Percentiles rank a stretch among this genome's conserved stretches.
Evolutionary conservation across 2,797 vertebrate species (phyloP).

Genomic region (Intellagama lesueurii): DNA sequence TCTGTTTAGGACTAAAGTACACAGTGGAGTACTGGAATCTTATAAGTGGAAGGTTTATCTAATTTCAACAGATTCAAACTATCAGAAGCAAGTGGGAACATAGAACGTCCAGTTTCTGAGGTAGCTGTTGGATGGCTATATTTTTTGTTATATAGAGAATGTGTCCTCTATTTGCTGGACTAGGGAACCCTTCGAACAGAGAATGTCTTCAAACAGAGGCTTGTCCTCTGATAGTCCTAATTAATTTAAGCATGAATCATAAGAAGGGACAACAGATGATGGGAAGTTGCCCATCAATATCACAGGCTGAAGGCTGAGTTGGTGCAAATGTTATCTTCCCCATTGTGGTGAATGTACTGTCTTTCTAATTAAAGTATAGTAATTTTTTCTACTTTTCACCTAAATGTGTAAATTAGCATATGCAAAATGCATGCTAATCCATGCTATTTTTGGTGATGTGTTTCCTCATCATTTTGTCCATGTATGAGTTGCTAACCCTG

Average conservation of each 20-base stretch:
- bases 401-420: background rate
- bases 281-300: background rate
- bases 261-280: background rate
- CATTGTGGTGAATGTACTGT: background rate
- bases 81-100: background rate
- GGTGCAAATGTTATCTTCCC: background rate
- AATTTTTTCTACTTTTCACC: background rate
- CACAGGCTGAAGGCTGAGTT: background rate
- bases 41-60: background rate
- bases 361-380: background rate
- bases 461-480: background rate
- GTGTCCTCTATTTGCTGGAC: background rate
- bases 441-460: background rate
- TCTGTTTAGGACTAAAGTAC: background rate
- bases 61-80: background rate
- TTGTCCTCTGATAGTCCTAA: background rate
- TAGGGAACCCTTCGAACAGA: background rate
- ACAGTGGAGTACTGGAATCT: background rate
- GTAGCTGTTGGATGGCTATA: background rate
- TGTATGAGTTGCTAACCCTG: background rate
- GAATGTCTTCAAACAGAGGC: background rate
- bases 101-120: background rate
- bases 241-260: background rate
- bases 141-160: background rate
- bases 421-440: conserved; percentile 5